These are phyloP conservation scores for Sinocyclocheilus anshuiensis DNA, from an alignment of 2,113 vertebrate species.

Conservation along the genomic window DNA sequence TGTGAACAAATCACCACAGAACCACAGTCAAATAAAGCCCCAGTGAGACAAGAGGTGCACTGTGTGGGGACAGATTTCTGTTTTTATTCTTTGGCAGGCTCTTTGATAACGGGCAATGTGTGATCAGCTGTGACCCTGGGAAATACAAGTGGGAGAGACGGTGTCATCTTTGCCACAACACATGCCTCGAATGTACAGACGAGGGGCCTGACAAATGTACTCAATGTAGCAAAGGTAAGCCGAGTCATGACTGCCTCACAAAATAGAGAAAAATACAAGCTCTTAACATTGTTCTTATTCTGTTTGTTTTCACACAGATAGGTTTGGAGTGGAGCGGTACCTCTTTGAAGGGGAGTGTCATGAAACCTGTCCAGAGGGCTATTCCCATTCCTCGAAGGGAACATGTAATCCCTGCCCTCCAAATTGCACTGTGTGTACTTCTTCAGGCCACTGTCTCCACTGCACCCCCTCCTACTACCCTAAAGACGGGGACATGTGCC, in stretches of 20 bases:
- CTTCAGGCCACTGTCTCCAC: conserved; percentile 70
- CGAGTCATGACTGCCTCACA: not conserved
- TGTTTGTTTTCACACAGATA: conserved; percentile 71
- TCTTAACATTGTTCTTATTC: not conserved
- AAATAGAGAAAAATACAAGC: not conserved
- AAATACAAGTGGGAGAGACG: conserved; percentile 77
- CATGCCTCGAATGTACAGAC: conserved; percentile 84
- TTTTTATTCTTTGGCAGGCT: conserved; percentile 70
- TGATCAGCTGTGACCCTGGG: conserved; percentile 74
- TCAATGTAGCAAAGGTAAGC: conserved; percentile 83
- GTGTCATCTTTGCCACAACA: conserved; percentile 86
- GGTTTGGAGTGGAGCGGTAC: conserved; percentile 71
- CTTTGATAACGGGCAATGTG: conserved; percentile 81
- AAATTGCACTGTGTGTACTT: conserved; percentile 79
- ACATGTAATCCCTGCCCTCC: conserved; percentile 77
- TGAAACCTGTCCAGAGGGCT: conserved; percentile 77
- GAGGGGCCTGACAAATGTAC: conserved; percentile 84
- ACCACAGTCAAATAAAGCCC: not conserved
- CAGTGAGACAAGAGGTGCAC: not conserved
- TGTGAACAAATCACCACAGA: not conserved
- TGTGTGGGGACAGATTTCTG: not conserved
- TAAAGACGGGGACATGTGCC: conserved; percentile 77
- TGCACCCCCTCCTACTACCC: conserved; percentile 76
- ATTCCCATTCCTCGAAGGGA: conserved; percentile 63
- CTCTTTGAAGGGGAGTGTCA: conserved; percentile 79